A percentile compares a stretch with the other conserved stretches of the same genome.
Evolutionary conservation across 2,797 vertebrate genomes (phyloP).

Genomic region (Picus viridis): DNA sequence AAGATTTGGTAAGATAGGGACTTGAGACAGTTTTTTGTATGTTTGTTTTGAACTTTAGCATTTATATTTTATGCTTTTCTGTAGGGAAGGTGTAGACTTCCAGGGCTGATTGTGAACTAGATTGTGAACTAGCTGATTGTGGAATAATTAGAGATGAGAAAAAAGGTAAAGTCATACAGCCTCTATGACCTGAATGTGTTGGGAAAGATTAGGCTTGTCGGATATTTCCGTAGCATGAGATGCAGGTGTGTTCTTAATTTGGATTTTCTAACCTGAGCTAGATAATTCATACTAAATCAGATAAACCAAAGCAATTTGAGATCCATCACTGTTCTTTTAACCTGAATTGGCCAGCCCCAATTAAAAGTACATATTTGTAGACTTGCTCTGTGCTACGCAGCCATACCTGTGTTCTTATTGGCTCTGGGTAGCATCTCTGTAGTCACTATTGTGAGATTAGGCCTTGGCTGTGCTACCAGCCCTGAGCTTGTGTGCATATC

Average conservation of each 20-base stretch:
- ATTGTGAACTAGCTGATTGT: not conserved
- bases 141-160: not conserved
- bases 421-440: not conserved
- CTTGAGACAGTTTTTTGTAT: not conserved
- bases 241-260: not conserved
- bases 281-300: slow-evolving; percentile 16
- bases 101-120: not conserved
- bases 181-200: not conserved
- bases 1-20: not conserved
- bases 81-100: not conserved
- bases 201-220: not conserved
- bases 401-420: not conserved
- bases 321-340: slow-evolving; percentile 2
- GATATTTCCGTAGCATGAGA: slow-evolving; percentile 11
- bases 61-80: not conserved
- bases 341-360: not conserved
- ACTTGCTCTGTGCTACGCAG: not conserved
- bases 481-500: not conserved
- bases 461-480: not conserved
- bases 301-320: not conserved
- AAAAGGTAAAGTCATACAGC: not conserved
- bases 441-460: accelerated
- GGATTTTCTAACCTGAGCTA: not conserved
- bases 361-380: not conserved
- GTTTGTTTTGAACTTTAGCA: not conserved